phyloP scores from a whole-genome alignment of 2,113 vertebrate species.

The Bufo bufo region DNA sequence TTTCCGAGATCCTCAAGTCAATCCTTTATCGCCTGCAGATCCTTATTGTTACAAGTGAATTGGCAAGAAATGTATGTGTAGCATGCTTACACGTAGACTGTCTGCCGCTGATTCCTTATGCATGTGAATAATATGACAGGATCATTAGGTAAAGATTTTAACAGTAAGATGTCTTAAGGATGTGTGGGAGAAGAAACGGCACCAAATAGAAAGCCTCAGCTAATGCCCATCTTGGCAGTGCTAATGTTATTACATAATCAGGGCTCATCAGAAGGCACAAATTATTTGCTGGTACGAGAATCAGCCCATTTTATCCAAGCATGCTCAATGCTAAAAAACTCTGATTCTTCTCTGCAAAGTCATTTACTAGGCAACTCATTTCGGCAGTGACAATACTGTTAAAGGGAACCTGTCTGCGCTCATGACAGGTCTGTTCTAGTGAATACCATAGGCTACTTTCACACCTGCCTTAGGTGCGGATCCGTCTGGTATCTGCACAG shows the following conservation, averaged over 20 bases:
- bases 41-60: neutral
- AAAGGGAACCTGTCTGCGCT: too few relatives aligned
- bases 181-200: neutral
- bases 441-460: too few relatives aligned
- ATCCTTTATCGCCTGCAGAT: neutral
- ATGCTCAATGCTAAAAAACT: neutral
- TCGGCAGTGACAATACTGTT: too few relatives aligned
- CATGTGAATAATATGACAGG: neutral
- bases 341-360: neutral
- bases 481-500: too few relatives aligned
- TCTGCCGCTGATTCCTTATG: neutral
- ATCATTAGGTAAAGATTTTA: conserved; percentile 20
- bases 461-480: too few relatives aligned
- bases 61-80: conserved; percentile 3
- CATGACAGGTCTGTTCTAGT: too few relatives aligned
- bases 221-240: neutral
- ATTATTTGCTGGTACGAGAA: neutral
- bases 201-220: conserved; percentile 21
- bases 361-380: neutral
- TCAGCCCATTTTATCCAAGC: neutral
- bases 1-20: neutral
- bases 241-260: neutral
- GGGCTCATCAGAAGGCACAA: neutral
- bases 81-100: neutral
- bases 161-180: neutral